phyloP scores from a whole-genome alignment of 2,797 vertebrate genomes.

The Siniperca scherzeri region DNA sequence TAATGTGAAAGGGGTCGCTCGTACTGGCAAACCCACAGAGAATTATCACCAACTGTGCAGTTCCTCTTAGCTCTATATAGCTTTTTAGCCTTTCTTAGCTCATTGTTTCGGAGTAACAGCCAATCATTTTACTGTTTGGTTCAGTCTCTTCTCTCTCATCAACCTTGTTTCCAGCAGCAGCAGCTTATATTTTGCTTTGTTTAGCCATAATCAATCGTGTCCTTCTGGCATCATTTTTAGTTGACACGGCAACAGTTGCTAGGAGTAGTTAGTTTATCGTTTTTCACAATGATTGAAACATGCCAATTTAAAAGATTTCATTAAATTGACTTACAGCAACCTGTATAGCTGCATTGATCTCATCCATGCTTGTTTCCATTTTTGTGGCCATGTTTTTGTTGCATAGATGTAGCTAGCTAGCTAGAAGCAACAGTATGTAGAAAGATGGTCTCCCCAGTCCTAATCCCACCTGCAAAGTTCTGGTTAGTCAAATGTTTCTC shows the following conservation, averaged over 20 bases:
- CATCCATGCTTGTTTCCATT: background rate
- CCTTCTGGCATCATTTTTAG: no score
- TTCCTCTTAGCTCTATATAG: background rate
- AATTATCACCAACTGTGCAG: background rate
- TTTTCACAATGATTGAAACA: no score
- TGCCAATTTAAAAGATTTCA: no score
- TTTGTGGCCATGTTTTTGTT: no score
- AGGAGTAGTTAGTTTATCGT: no score
- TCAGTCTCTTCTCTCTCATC: no score
- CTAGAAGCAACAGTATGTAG: background rate
- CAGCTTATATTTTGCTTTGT: no score
- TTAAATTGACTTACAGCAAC: background rate
- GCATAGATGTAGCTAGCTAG: background rate
- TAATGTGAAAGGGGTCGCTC: background rate
- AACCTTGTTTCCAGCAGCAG: no score
- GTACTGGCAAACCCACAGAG: background rate
- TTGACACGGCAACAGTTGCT: no score
- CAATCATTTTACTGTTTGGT: background rate
- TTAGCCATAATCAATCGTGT: no score
- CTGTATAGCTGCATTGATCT: background rate
- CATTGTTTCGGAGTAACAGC: background rate
- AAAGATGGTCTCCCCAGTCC: background rate
- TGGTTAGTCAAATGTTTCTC: background rate
- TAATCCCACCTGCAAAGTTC: background rate
- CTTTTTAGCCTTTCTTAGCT: background rate